These are phyloP conservation scores for Sterrhoptilus dennistouni DNA, from an alignment of 2,113 vertebrate genomes.

Conservation along the genomic window DNA sequence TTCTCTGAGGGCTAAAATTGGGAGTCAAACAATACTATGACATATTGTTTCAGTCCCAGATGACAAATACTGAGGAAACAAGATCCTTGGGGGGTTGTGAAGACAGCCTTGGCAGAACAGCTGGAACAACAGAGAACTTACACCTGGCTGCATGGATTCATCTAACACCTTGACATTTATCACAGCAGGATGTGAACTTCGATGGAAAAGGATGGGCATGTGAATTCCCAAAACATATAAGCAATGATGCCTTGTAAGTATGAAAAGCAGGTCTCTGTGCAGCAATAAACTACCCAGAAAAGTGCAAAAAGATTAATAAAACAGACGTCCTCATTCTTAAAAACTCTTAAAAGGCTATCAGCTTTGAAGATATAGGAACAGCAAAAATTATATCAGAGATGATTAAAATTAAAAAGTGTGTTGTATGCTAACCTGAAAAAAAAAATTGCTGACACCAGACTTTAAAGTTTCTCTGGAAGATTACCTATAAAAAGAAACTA, in stretches of 20 bases:
- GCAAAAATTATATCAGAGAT: not conserved
- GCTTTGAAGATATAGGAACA: not conserved
- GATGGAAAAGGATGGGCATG: not conserved
- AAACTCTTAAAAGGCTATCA: not conserved
- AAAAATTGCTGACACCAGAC: not conserved
- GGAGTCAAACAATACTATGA: not conserved
- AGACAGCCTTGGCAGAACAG: not conserved
- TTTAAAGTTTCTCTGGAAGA: not conserved
- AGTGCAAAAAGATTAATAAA: not conserved
- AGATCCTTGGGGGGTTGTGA: not conserved
- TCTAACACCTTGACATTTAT: conserved; percentile 8
- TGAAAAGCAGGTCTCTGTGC: not conserved
- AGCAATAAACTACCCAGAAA: not conserved
- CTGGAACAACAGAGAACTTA: not conserved
- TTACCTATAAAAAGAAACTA: not conserved
- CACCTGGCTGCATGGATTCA: not conserved
- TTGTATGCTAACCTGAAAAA: not conserved
- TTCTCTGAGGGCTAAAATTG: not conserved
- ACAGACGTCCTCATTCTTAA: not conserved
- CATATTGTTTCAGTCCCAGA: not conserved
- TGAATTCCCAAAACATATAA: not conserved
- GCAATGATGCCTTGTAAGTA: not conserved
- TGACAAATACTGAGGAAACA: not conserved
- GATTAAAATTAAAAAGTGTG: not conserved
- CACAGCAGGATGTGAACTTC: not conserved